Conservation (phyloP, 2,113 vertebrate species). For the Platysternon megacephalum region DNA sequence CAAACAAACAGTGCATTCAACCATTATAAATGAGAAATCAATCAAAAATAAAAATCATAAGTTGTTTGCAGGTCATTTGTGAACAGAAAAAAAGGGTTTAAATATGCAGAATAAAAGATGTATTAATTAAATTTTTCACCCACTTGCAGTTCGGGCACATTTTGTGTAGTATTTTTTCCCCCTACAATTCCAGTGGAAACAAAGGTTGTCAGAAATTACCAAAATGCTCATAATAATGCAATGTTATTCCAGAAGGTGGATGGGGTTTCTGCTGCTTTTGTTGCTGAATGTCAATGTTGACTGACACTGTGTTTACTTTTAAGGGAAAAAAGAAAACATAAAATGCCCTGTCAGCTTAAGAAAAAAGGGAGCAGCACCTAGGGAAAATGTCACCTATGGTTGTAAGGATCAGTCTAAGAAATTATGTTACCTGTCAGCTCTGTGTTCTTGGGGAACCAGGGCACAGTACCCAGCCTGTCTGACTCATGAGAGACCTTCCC, state of each 20-base stretch:
- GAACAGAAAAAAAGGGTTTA: background rate
- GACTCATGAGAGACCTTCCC: no score
- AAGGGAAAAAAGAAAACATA: background rate
- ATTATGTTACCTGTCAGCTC: no score
- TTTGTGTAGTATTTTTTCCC: background rate
- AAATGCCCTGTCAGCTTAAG: background rate
- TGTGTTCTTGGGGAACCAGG: no score
- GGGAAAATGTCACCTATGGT: background rate
- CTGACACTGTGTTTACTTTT: background rate
- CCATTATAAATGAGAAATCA: background rate
- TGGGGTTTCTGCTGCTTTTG: background rate
- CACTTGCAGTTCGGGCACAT: background rate
- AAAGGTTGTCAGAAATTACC: background rate
- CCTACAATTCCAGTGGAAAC: background rate
- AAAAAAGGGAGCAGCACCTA: background rate
- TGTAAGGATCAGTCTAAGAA: background rate
- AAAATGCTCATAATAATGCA: background rate
- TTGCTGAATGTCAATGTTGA: background rate
- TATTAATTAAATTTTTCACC: rapidly evolving
- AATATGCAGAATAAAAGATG: background rate
- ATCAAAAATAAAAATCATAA: background rate
- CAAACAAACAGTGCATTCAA: background rate
- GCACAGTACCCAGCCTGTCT: no score
- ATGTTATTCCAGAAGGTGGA: background rate
- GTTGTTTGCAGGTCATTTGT: background rate